Evolutionary conservation across 2,113 vertebrate species (phyloP), one percentile per base, ranked within the genome.

Genomic region (Periophthalmodon schlosseri): DNA sequence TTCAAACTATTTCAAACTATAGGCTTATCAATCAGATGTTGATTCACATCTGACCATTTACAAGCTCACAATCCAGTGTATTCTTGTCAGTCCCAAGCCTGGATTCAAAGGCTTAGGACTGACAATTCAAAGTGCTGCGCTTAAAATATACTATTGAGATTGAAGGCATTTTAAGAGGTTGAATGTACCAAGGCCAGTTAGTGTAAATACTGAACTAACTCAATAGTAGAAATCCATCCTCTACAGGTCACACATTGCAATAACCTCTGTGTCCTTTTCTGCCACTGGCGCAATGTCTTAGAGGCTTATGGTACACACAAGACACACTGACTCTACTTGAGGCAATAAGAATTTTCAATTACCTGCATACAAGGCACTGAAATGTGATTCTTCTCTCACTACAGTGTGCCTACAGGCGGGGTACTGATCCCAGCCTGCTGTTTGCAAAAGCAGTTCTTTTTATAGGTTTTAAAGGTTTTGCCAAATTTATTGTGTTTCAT

Each of bases 301-400:
- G 74, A 79, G 84, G 80, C 84, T 87, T 80, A 78, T n/a, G 24
- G 57, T n/a, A 58, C 0, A 50, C 74, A 23, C 56, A 44, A 68
- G 69, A 82, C 65, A 46, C 16, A 73, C 68, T 77, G 70, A 82
- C 54, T 63, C 28, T 68, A 70, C 77, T 75, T 64, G 49, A 33
- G 78, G 79, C 23, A 16, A 76, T 80, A 79, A 85, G 61, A 84
- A 79, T 83, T 87, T 85, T 86, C 76, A 88, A 84, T 89, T 83
- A 85, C 76, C 76, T 81, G 73, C 80, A 79, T 79, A 82, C 64
- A 54, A 70, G 78, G 83, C 75, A 76, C 72, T 80, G 78, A 87
- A 81, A 83, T 89, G 74, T 86, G 84, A 86, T 82, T 80, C 79
- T 81, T 28, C 79, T 79, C 74, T 82, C 74, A 71, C 46, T 44